Conservation (phyloP, 2,113 vertebrate genomes). For the Barbus barbus region DNA sequence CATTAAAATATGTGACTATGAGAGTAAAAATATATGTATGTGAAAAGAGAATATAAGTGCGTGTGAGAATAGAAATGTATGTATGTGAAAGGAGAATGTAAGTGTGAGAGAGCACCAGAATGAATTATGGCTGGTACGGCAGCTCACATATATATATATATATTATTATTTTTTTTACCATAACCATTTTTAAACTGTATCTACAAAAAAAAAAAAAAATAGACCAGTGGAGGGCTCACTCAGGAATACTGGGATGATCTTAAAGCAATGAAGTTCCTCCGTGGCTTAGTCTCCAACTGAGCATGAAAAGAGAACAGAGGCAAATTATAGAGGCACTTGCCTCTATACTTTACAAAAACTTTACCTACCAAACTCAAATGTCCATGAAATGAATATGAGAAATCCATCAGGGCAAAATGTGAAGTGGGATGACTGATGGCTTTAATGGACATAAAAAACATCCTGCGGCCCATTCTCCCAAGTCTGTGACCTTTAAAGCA, state of each 20-base stretch:
- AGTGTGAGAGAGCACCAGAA: too few relatives aligned
- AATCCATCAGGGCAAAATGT: constrained; percentile 62
- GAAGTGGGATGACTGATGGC: constrained; percentile 56
- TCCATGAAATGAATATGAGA: constrained; percentile 77
- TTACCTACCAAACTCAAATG: constrained; percentile 69
- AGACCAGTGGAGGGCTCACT: background rate
- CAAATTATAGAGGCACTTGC: constrained; percentile 14
- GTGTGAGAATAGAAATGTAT: too few relatives aligned
- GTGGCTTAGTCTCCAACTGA: constrained; percentile 43
- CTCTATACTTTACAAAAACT: constrained; percentile 55
- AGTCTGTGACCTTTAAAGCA: constrained; percentile 67
- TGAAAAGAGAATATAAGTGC: too few relatives aligned
- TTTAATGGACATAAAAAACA: constrained; percentile 45
- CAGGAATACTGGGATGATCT: background rate
- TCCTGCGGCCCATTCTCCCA: constrained; percentile 57
- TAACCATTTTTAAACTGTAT: background rate
- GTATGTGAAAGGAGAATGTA: too few relatives aligned
- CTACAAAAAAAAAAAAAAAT: background rate
- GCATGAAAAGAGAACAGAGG: constrained; percentile 47
- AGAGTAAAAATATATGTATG: too few relatives aligned
- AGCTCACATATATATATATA: background rate
- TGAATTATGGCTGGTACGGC: too few relatives aligned
- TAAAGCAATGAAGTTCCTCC: constrained; percentile 34
- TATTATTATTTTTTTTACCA: background rate
- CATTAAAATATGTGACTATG: too few relatives aligned